phyloP scores from a whole-genome alignment of 2,797 vertebrate species.

The Pantherophis vulpinus region DNA sequence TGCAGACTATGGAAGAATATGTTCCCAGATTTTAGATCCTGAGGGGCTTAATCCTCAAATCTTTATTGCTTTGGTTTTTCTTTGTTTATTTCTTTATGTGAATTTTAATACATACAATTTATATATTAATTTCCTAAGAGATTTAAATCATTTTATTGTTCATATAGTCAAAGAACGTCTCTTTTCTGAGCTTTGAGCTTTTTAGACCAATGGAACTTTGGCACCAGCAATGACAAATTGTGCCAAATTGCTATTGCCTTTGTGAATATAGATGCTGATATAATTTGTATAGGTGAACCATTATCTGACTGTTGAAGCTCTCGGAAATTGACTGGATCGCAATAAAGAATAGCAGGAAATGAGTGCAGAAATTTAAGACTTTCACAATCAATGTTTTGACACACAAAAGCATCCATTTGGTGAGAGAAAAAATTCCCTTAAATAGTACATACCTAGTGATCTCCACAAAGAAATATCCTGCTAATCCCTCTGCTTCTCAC shows the following conservation, averaged over 20 bases:
- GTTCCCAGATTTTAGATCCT: neutral
- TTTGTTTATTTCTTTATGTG: neutral
- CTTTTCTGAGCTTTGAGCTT: neutral
- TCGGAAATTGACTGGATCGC: conserved; percentile 5
- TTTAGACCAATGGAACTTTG: neutral
- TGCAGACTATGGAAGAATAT: neutral
- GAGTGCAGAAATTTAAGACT: conserved; percentile 1
- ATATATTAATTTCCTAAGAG: neutral
- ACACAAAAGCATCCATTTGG: neutral
- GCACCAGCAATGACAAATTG: conserved; percentile 27
- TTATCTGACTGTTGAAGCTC: conserved; percentile 8
- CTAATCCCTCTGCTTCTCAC: neutral
- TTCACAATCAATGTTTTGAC: conserved; percentile 2
- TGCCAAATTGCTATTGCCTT: conserved; percentile 13
- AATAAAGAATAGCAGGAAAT: neutral
- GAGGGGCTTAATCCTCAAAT: neutral
- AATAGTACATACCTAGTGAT: neutral
- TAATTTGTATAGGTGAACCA: neutral
- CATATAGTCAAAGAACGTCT: neutral
- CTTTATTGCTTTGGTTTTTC: neutral
- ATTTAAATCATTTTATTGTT: neutral
- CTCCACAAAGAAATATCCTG: neutral
- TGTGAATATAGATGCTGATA: conserved; percentile 7
- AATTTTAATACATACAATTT: neutral
- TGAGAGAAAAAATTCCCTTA: neutral